A percentile compares a stretch with the other conserved stretches of the same genome.
These are phyloP conservation scores for Macrobrachium rosenbergii DNA, from an alignment of 1,140 invertebrate genomes.

Conservation along the genomic window DNA sequence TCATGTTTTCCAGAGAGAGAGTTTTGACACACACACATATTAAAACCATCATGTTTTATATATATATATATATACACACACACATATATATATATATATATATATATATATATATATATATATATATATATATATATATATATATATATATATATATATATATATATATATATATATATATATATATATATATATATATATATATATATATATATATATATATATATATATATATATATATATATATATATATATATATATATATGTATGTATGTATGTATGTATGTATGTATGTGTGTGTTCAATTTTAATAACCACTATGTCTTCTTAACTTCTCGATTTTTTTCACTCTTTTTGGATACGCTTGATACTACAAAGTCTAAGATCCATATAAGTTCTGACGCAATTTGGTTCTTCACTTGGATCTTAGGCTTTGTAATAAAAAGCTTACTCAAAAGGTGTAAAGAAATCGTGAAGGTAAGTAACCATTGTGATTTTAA, in stretches of 20 bases:
- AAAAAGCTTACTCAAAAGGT: too few relatives aligned
- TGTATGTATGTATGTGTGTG: slow-evolving; percentile 31
- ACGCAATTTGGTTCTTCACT: too few relatives aligned
- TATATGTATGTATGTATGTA: slow-evolving; percentile 37
- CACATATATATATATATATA: slow-evolving; percentile 29
- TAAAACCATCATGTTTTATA: background rate
- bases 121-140: slow-evolving; percentile 44
- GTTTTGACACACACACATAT: too few relatives aligned
- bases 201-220: slow-evolving; percentile 44
- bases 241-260: slow-evolving; percentile 42
- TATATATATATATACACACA: slow-evolving; percentile 68
- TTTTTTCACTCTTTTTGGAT: too few relatives aligned
- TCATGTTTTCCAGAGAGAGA: background rate
- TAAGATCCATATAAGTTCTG: too few relatives aligned
- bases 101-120: slow-evolving; percentile 34
- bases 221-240: slow-evolving; percentile 42
- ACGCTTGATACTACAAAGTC: too few relatives aligned
- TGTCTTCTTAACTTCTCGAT: too few relatives aligned
- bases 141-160: slow-evolving; percentile 44
- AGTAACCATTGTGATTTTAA: too few relatives aligned
- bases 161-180: slow-evolving; percentile 40
- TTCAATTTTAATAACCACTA: too few relatives aligned
- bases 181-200: slow-evolving; percentile 44
- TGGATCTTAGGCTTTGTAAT: too few relatives aligned
- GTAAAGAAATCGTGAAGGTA: too few relatives aligned